phyloP scores from a whole-genome alignment of 2,113 vertebrate species.

The Puntigrus tetrazona region DNA sequence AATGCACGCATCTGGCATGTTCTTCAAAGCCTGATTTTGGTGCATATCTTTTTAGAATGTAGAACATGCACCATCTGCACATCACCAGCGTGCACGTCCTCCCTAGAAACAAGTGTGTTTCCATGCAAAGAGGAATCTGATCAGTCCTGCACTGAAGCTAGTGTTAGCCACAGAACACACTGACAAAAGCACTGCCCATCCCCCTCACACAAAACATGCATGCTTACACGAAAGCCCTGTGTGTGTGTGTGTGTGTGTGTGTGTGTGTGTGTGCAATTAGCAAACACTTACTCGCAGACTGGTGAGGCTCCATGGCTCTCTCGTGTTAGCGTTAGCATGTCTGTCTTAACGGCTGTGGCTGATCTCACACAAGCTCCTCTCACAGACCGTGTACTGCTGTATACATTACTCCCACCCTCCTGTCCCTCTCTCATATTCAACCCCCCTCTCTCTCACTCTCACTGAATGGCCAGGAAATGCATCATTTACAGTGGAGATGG shows the following conservation, averaged over 20 bases:
- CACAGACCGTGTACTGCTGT: background rate
- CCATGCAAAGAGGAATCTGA: background rate
- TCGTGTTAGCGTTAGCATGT: constrained; percentile 51
- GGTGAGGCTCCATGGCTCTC: constrained; percentile 48
- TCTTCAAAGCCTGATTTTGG: background rate
- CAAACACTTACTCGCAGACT: constrained; percentile 51
- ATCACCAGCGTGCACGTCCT: background rate
- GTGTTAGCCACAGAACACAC: constrained; percentile 19
- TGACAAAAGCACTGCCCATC: constrained; percentile 51
- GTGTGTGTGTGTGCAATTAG: constrained; percentile 9
- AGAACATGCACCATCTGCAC: constrained; percentile 7
- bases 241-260: too few relatives aligned
- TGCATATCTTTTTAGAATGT: background rate
- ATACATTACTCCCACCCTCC: constrained; percentile 1
- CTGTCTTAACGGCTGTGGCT: constrained; percentile 7
- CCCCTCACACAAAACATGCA: constrained; percentile 21
- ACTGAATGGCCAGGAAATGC: background rate
- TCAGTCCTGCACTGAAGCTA: background rate
- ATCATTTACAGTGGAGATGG: background rate
- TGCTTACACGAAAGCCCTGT: background rate
- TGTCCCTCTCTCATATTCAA: constrained; percentile 9
- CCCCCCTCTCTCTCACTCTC: background rate
- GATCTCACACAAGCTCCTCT: constrained; percentile 6
- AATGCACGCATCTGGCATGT: background rate
- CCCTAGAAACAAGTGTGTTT: background rate